Base-by-base conservation (phyloP, 2,797 vertebrate genomes). In the Myripristis murdjan region DNA sequence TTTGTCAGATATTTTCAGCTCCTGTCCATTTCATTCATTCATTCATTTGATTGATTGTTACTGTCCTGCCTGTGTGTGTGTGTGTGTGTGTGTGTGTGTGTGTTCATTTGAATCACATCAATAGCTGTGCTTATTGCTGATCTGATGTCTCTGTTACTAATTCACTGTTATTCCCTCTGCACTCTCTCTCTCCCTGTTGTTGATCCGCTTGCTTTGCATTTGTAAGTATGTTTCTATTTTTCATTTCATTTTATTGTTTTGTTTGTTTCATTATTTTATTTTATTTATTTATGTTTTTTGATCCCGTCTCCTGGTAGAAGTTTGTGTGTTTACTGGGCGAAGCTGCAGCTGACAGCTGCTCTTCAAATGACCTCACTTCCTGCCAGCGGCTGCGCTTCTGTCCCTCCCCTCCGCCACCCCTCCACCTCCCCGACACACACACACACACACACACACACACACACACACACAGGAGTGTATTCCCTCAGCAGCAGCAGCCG, bases 181-280 rank as follows among this genome's bases (percentile, higher is more conserved):
- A 81, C n/a, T n/a, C 83, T 75, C 81, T 90, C 86, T 93, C 81
- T 90, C 79, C 85, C 75, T 86, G 70, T 86, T 85, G 86, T 93
- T 91, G 85, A 83, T 90, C 91, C 90, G 79, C 93, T 92, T 91
- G 85, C 82, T 92, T 93, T 94, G 61, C 90, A 56, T 94, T 93
- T 94, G 88, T 95, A 94, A 95, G 95, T 95, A 95, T 94, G 55
- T 85, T 82, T 90, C 75, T 76, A 64, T 39, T 84, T 73, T 82
- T 83, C n/a, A 61, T 57, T 47, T 39, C 24, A 70, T 71, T 85
- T 61, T 58, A 63, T 54, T 33, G 60, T 48, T 14, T 41, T 12
- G 43, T 23, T 33, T 62, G n/a, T n/a, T n/a, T n/a, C n/a, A n/a
- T n/a, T n/a, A n/a, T n/a, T n/a, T n/a, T n/a, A n/a, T n/a, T n/a